Percentiles rank a stretch among this genome's conserved stretches.
These are phyloP conservation scores for Diabrotica undecimpunctata DNA, from an alignment of 1,140 invertebrate genomes.

Conservation along the genomic window DNA sequence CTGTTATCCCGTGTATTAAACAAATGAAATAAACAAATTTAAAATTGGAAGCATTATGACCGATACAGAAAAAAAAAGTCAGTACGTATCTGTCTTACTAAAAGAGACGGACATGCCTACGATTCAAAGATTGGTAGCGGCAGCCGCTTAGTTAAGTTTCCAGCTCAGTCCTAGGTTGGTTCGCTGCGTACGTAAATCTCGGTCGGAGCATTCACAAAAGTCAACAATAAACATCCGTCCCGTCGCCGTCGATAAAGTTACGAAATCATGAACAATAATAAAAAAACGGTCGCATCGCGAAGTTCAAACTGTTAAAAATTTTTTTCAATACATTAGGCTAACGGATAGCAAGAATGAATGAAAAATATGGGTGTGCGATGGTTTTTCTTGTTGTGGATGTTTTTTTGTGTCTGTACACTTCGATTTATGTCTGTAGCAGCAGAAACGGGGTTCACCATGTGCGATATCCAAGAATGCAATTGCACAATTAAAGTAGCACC, in stretches of 20 bases:
- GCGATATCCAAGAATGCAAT: slow-evolving; percentile 56
- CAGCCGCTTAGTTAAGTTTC: slow-evolving; percentile 3
- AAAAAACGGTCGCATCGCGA: slow-evolving; percentile 5
- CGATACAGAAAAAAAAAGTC: background rate
- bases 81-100: background rate
- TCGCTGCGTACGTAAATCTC: background rate
- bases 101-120: slow-evolving; percentile 7
- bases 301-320: slow-evolving; percentile 4
- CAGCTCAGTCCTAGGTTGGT: background rate
- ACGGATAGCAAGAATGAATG: slow-evolving; percentile 29
- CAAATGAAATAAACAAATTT: too few species aligned
- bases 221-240: background rate
- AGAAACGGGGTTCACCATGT: slow-evolving; percentile 46
- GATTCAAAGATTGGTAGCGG: slow-evolving; percentile 6
- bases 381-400: slow-evolving; percentile 29
- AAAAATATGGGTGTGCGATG: slow-evolving; percentile 34
- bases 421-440: slow-evolving; percentile 14
- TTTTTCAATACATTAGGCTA: background rate
- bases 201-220: background rate
- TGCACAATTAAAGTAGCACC: slow-evolving; percentile 55
- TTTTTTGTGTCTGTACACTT: slow-evolving; percentile 23
- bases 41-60: too few species aligned
- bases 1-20: too few species aligned
- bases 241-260: background rate
- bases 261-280: slow-evolving; percentile 13